Evolutionary conservation across 2,888 invertebrate genomes (phyloP), one percentile per base, ranked within the genome.

Genomic region (Apantesis nais): DNA sequence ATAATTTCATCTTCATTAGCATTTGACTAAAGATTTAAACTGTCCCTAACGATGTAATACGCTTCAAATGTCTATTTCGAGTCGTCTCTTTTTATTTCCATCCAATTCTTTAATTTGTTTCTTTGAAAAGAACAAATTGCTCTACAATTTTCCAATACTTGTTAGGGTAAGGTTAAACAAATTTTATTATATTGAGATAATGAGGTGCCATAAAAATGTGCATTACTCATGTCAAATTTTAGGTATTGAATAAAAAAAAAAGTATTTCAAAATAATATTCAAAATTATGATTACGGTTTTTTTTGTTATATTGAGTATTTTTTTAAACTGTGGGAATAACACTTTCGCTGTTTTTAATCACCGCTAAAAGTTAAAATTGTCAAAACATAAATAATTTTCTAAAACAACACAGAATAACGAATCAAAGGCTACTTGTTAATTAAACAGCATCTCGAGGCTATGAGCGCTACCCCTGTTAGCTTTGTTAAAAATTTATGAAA

Each of bases 391-490:
- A 80, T 73, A 72, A 77, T 81, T 77, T 80, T 77, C 78, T 76
- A 70, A 79, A 72, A 78, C 74, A 76, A 73, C 70, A 70, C n/a
- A 69, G 81, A 78, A 73, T 81, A 75, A 81, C 74, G 67, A 82
- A 79, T 83, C 77, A 80, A 78, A 78, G 79, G 74, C 60, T 71
- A 79, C 74, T 81, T 75, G 77, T 80, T 85, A 85, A 84, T 83
- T 85, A 81, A 82, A 79, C 78, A 81, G 66, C 66, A 71, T 78
- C 76, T 75, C 67, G 62, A 62, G 68, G 74, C 74, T 60, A 73
- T 72, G 74, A 70, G 68, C 71, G 19, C 0, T 62, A 63, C 69
- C 63, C 62, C 73, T 71, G 68, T 63, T 76, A 72, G 73, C 73
- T 74, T 75, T 65, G 58, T 48, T 37, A 67, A 37, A 29, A 63